Base-by-base conservation (phyloP, 2,113 vertebrate genomes). In the Lates calcarifer region DNA sequence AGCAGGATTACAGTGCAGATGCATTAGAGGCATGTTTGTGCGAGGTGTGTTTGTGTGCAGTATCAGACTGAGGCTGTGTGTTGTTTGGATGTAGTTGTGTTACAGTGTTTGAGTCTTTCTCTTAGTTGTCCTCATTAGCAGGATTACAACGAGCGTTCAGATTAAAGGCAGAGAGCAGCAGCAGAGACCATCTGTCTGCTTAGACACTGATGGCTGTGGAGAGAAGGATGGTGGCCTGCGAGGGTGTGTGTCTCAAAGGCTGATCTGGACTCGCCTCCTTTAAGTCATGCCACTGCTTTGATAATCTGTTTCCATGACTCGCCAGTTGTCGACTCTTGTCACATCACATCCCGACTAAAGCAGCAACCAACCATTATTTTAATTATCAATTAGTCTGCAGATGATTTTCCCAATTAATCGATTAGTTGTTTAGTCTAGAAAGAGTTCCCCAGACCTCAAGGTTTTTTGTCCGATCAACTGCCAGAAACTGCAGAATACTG, bases 91-190 rank as follows among this genome's bases (percentile, higher is more conserved):
- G 67, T 26, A 0, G n/a, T 14, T 1, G 24, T 57, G 11, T 9
- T 3, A 1, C 28, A 18, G 15, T 1, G 37, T 29, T 29, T 56
- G 49, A 31, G 33, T 78, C 28, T 39, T 14, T 68, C 47, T 70
- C 41, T 2, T 43, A 22, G 37, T 70, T 15, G 71, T 78, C 82
- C 70, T 84, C 64, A 78, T 89, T 89, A 89, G 84, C 75, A 13
- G 85, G 87, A 87, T 92, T 91, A 90, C 41, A 35, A 49, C 2
- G 8, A 74, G 71, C 15, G 20, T 45, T 85, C 31, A 75, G 89
- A 91, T 90, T 92, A 87, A 63, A 73, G 69, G 58, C 22, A 1
- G 70, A 55, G 57, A 76, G 70, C 57, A 41, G 37, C 71, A 69
- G 58, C 76, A 10, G 20, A 12, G 55, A 17, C 85, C 89, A 89